Evolutionary conservation across 1,140 invertebrate species (phyloP), one percentile per base, ranked within the genome.

Genomic region (Drosophila carrolli): DNA sequence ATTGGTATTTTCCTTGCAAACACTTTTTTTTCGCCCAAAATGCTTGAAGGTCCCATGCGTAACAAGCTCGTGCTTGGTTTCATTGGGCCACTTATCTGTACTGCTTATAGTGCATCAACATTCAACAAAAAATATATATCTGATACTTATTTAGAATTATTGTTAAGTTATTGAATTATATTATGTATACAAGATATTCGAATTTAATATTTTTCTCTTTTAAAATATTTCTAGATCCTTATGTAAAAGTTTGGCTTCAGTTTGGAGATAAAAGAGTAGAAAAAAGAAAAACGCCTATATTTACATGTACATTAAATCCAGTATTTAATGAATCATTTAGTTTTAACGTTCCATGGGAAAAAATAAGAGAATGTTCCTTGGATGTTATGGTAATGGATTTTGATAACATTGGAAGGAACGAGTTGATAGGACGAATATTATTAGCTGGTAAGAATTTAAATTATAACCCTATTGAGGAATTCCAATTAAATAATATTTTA

Each of bases 321-420:
- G 95, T 98, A 44, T 99, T 98, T 94, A 98, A 98, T 93, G 97
- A 98, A 92, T 96, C 96, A 5, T 98, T 98, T 93, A 96, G 96
- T 29, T 98, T 98, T 93, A 97, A 97, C 88, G 97, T 98, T 35
- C 97, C 97, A 2, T 98, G 97, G 97, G 97, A 98, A 93, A 97
- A 98, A 92, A 98, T 98, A 61, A 93, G 97, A 41, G 97, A 98
- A 92, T 98, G 97, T 80, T 97, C 97, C 13, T 94, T 98, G 27
- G 96, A 98, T 86, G 96, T 98, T 1, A 97, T 98, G 94, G 97
- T 98, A 19, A 98, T 98, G 97, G 97, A 98, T 92, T 98, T 97
- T 91, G 97, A 98, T 92, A 98, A 98, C 90, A 98, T 98, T 63
- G 97, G 97, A 27, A 93, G 97, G 48, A 98, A 98, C 88, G 98